Conservation (phyloP, 2,888 invertebrate species). For the Mythimna lalbum region DNA sequence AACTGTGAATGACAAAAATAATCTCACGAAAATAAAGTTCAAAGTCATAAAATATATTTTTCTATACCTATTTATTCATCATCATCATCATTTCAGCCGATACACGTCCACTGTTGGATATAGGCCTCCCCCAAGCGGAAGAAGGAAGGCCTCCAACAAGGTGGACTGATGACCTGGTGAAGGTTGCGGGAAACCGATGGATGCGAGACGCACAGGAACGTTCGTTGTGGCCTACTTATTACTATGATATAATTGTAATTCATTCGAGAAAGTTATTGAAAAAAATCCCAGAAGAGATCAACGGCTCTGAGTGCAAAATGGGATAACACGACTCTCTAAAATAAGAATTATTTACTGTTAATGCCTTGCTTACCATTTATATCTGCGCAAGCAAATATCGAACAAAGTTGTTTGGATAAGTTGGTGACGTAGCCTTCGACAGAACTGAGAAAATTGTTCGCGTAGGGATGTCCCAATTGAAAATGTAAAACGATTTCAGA, state of each 20-base stretch:
- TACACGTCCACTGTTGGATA: no score
- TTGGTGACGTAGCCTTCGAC: slow-evolving; percentile 19
- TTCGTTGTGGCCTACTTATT: not conserved
- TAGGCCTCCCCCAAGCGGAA: no score
- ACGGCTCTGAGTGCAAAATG: slow-evolving; percentile 7
- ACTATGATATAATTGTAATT: not conserved
- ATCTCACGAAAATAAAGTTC: not conserved
- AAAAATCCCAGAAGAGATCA: not conserved
- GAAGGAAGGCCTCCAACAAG: no score
- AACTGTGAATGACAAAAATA: not conserved
- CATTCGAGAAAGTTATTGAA: not conserved
- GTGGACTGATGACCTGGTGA: no score
- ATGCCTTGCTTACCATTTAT: slow-evolving; percentile 7
- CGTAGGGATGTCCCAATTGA: not conserved
- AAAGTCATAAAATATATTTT: not conserved
- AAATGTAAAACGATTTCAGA: not conserved
- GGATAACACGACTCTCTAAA: slow-evolving; percentile 35
- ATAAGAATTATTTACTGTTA: slow-evolving; percentile 30
- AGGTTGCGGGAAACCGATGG: no score
- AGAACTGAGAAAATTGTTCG: not conserved
- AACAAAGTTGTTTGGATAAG: slow-evolving; percentile 6
- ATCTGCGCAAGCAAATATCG: slow-evolving; percentile 30
- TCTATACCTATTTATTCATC: no score
- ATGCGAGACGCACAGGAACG: no score
- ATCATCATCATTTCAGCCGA: no score